These are phyloP conservation scores for Sylvicola cinctus DNA, from an alignment of 2,888 invertebrate genomes.

Conservation along the genomic window DNA sequence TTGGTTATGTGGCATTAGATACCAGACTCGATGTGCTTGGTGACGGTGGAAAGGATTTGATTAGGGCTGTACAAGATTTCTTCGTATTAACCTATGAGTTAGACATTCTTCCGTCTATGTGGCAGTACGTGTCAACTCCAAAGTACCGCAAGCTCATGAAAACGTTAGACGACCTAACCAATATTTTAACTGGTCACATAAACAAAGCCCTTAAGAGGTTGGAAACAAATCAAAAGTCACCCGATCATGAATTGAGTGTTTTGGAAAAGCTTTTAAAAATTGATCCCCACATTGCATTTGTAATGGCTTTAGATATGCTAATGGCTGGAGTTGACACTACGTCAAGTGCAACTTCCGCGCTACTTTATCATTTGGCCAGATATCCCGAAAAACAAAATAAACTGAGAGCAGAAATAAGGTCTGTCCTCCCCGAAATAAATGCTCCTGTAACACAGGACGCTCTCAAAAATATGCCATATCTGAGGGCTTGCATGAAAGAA, in stretches of 20 bases:
- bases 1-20: slow-evolving; percentile 23
- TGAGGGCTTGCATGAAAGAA: slow-evolving; percentile 55
- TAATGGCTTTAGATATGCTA: slow-evolving; percentile 49
- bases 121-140: slow-evolving; percentile 9
- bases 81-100: slow-evolving; percentile 1
- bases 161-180: slow-evolving; percentile 1
- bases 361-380: slow-evolving; percentile 34
- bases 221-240: not conserved
- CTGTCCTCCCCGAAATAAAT: slow-evolving; percentile 22
- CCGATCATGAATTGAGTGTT: slow-evolving; percentile 26
- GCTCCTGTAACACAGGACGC: slow-evolving; percentile 22
- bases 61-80: slow-evolving; percentile 7
- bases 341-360: slow-evolving; percentile 18
- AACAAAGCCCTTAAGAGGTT: not conserved
- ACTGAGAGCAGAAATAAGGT: slow-evolving; percentile 33
- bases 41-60: slow-evolving; percentile 10
- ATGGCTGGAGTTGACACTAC: slow-evolving; percentile 54
- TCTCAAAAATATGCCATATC: slow-evolving; percentile 31
- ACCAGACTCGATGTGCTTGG: slow-evolving; percentile 15
- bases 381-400: slow-evolving; percentile 38
- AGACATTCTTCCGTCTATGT: slow-evolving; percentile 1
- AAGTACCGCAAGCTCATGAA: slow-evolving; percentile 3
- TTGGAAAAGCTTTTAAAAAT: slow-evolving; percentile 40
- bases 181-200: not conserved
- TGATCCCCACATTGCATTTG: slow-evolving; percentile 36